Evolutionary conservation across 92 coral and sea anemone genomes (phyloP), one percentile per base, ranked within the genome.

Genomic region (Plumapathes pennacea): DNA sequence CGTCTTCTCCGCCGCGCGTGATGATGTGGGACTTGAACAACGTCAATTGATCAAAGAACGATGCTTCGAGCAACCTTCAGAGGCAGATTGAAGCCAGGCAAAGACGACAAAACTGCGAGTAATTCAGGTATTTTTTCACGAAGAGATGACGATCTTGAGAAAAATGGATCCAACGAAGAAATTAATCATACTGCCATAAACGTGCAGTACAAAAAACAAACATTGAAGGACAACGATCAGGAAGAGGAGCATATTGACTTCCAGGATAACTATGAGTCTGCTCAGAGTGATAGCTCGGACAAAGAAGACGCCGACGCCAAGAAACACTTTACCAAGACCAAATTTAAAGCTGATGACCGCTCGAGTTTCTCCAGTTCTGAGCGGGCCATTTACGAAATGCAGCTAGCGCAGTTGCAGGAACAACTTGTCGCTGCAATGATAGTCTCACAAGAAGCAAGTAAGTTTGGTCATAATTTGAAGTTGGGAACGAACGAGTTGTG

Each of bases 381-480:
- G 43, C 62, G 90, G 34, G 55, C 67, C 26, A 73, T 92, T 24
- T 92, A 92, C 57, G 98, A 92, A 69, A 80, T 81, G 74, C 98
- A 92, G 64, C 80, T 92, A 0, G 82, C 78, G 6, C 95, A 92
- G 43, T 86, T 92, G 13, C 98, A 92, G 38, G 98, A 92, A 61
- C 96, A 92, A 43, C 78, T 92, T 46, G 96, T 92, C 37, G 89
- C 89, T 52, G 58, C 88, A n/a, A 92, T 92, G 94, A 92, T 92
- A n/a, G 70, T 81, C 24, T 75, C 78, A 21, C 98, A 92, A 58
- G 98, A 92, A 23, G 68, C 72, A 65, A 65, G 98, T 92, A 57
- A 67, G 87, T 38, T 8, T 15, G 36, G 36, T 18, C 26, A 8
- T 26, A 12, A 1, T 49, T 15, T 2, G 5, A 42, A 8, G 2